These are phyloP conservation scores for Ichneumoninae sp. DNA, from an alignment of 2,888 invertebrate genomes.

Conservation along the genomic window DNA sequence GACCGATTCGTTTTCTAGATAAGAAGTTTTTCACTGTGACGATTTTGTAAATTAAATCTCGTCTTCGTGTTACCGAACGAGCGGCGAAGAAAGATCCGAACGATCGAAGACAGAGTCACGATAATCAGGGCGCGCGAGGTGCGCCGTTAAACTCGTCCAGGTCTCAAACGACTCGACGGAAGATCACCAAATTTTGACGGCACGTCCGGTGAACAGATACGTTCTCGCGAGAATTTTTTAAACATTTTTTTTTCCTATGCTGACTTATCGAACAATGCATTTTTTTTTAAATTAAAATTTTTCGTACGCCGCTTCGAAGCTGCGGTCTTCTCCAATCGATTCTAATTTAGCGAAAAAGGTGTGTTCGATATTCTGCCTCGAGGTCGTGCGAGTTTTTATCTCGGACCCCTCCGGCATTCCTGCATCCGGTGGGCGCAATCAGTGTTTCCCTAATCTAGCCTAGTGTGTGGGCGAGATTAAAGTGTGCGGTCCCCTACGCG, in stretches of 20 bases:
- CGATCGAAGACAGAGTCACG: not conserved
- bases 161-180: not conserved
- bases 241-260: not conserved
- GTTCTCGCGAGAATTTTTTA: not conserved
- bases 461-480: slow-evolving; percentile 34
- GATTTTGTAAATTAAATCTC: not conserved
- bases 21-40: not conserved
- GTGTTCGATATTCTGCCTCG: not conserved
- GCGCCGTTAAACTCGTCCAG: not conserved
- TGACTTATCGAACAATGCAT: not conserved
- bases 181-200: not conserved
- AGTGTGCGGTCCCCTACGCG: slow-evolving; percentile 42
- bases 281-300: not conserved
- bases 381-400: not conserved
- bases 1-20: not conserved
- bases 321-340: not conserved
- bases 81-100: not conserved
- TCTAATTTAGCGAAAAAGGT: not conserved
- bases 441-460: slow-evolving; percentile 35
- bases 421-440: slow-evolving; percentile 18
- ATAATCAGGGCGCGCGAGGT: not conserved
- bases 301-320: no score
- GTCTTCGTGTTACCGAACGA: not conserved
- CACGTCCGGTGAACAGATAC: not conserved
- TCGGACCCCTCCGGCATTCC: not conserved